These are phyloP conservation scores for Zootoca vivipara DNA, from an alignment of 2,113 vertebrate species.

Conservation along the genomic window DNA sequence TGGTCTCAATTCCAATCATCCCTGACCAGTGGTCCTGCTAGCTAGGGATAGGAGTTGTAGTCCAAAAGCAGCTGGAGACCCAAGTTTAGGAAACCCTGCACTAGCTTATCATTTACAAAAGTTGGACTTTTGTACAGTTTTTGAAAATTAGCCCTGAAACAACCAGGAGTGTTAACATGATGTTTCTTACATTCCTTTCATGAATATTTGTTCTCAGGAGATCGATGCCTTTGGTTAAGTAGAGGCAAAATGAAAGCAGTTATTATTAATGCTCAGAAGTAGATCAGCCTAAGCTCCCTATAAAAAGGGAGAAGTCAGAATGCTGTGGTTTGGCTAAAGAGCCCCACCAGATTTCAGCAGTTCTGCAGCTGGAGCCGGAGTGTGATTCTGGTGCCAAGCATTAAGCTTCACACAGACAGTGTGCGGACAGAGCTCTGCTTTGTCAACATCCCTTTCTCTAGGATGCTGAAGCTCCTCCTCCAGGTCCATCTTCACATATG, in stretches of 20 bases:
- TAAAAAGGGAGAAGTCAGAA: constrained; percentile 54
- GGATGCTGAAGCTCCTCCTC: constrained; percentile 43
- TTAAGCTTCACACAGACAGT: constrained; percentile 68
- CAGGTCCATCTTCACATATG: constrained; percentile 46
- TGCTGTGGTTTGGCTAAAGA: constrained; percentile 60
- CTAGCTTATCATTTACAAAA: constrained; percentile 11
- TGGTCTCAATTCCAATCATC: too few relatives aligned
- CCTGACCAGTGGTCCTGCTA: too few relatives aligned
- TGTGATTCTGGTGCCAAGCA: constrained; percentile 68
- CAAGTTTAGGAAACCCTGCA: neutral
- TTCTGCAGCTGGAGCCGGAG: constrained; percentile 61
- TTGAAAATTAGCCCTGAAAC: neutral
- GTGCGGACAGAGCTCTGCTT: constrained; percentile 55
- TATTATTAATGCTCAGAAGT: constrained; percentile 1
- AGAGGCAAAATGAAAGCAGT: neutral
- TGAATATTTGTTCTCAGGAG: neutral
- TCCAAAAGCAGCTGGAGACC: too few relatives aligned
- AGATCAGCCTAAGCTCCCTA: constrained; percentile 36
- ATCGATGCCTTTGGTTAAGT: constrained; percentile 14
- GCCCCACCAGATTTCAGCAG: constrained; percentile 53
- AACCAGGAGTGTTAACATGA: neutral
- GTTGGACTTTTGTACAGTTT: neutral
- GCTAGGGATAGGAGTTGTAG: too few relatives aligned
- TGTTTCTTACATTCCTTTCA: neutral
- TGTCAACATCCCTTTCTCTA: constrained; percentile 56